Conservation (phyloP, 2,113 vertebrate genomes). For the mouse (Mus musculus) region DNA sequence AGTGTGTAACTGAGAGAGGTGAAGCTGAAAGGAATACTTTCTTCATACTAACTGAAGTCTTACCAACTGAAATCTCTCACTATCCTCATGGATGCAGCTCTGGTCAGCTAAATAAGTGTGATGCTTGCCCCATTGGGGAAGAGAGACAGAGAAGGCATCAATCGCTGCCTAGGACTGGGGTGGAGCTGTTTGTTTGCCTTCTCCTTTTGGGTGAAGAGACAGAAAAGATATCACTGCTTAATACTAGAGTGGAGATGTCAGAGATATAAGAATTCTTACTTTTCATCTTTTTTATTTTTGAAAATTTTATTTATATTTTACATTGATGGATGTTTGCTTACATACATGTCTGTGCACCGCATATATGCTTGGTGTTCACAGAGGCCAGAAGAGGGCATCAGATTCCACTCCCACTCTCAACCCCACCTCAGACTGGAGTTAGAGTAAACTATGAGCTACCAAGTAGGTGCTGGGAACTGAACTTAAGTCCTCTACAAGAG, state of each 20-base stretch:
- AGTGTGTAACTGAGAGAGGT: not conserved
- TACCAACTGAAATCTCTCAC: not conserved
- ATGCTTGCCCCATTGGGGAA: not conserved
- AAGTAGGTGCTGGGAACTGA: not conserved
- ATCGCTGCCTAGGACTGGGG: fast-evolving
- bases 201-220: not conserved
- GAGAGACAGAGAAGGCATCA: not conserved
- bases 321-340: not conserved
- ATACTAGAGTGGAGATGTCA: not conserved
- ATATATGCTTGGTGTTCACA: not conserved
- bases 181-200: not conserved
- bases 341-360: not conserved
- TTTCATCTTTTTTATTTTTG: not conserved
- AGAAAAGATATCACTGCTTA: not conserved
- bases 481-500: not conserved
- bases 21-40: not conserved
- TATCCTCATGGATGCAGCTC: not conserved
- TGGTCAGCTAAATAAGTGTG: not conserved
- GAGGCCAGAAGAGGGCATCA: not conserved
- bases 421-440: not conserved
- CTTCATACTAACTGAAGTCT: not conserved
- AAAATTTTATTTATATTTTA: not conserved
- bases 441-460: not conserved
- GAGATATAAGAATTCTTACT: not conserved
- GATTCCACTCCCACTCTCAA: no score